phyloP scores from a whole-genome alignment of 2,888 invertebrate species.

The Lamellibrachia columna region DNA sequence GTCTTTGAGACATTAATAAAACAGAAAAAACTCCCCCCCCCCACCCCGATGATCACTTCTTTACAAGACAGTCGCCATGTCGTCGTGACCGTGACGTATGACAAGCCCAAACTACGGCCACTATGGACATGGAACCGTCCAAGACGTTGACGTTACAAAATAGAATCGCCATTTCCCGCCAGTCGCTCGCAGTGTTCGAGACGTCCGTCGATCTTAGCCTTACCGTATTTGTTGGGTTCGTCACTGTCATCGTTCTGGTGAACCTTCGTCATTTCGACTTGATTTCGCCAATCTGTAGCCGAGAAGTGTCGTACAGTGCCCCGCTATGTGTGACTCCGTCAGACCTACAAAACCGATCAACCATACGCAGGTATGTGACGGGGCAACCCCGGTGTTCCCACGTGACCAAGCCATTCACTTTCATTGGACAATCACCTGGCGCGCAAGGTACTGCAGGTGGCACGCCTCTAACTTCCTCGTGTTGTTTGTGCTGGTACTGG shows the following conservation, averaged over 20 bases:
- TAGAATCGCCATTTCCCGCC: not conserved
- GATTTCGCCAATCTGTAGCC: not conserved
- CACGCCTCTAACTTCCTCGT: constrained; percentile 8
- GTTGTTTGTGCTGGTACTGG: not conserved
- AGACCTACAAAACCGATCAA: not conserved
- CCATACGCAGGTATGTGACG: not conserved
- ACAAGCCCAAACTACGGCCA: not conserved
- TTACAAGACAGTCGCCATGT: not conserved
- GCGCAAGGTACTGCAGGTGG: not conserved
- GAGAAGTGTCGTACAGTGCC: not conserved
- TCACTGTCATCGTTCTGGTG: not conserved
- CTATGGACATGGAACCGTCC: not conserved
- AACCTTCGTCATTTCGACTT: not conserved
- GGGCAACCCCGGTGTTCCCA: not conserved
- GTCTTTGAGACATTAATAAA: not conserved
- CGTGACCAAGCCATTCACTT: not conserved
- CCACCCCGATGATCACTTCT: not conserved
- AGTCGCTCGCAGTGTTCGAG: not conserved
- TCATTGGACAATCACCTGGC: constrained; percentile 16
- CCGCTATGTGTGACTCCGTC: not conserved
- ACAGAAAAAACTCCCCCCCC: not conserved
- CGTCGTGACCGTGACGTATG: not conserved
- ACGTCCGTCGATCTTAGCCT: not conserved
- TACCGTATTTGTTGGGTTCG: not conserved
- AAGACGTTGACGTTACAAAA: not conserved